Evolutionary conservation across 2,797 vertebrate genomes (phyloP).

Genomic region (Chelmon rostratus): DNA sequence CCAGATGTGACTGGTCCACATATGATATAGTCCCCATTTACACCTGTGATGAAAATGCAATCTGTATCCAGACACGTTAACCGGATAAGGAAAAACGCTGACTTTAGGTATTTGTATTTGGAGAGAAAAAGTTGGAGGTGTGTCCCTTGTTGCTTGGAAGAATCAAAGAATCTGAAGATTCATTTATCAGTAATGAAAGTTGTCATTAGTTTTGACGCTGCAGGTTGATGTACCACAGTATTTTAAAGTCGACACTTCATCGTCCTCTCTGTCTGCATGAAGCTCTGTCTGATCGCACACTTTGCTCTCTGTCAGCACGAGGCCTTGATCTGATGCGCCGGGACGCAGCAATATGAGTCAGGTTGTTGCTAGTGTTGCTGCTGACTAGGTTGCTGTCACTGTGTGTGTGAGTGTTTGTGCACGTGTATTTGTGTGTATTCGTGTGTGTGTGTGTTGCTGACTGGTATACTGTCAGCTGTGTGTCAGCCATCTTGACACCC

Average conservation of each 20-base stretch:
- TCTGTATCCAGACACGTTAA: no score
- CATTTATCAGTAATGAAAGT: no score
- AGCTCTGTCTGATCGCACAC: conserved; percentile 52
- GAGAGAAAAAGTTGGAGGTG: no score
- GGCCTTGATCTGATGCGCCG: conserved; percentile 62
- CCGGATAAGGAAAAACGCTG: not conserved
- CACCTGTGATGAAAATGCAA: no score
- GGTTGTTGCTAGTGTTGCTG: conserved; percentile 75
- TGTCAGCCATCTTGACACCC: conserved; percentile 76
- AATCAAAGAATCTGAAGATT: not conserved
- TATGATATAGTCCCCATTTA: not conserved
- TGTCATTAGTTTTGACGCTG: not conserved
- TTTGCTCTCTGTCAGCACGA: conserved; percentile 65
- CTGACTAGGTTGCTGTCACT: conserved; percentile 75
- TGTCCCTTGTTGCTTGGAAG: not conserved
- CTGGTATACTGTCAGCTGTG: conserved; percentile 72
- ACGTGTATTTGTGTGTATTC: conserved; percentile 24
- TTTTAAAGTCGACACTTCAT: not conserved
- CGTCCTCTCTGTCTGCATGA: conserved; percentile 19
- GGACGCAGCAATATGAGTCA: conserved; percentile 72
- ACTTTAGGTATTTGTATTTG: no score
- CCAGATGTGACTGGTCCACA: not conserved
- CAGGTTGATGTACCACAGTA: not conserved
- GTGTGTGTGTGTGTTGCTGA: conserved; percentile 69
- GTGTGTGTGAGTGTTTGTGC: conserved; percentile 27